phyloP scores from a whole-genome alignment of 1,140 invertebrate species.

The Arctopsyche grandis region DNA sequence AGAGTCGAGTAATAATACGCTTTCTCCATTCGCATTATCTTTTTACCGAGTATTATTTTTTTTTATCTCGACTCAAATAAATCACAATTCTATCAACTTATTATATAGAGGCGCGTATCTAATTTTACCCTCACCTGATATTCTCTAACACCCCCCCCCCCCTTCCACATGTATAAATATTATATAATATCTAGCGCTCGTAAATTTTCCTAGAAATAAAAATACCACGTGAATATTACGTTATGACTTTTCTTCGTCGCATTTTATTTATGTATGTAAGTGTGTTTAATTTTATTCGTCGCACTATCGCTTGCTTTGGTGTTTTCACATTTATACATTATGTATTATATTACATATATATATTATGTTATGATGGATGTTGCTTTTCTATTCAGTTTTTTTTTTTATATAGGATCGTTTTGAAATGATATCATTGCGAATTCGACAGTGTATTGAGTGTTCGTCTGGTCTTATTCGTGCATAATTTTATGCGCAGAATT shows the following conservation, averaged over 20 bases:
- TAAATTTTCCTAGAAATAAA: constrained; percentile 1
- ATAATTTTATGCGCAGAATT: too few species aligned
- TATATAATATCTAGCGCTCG: constrained; percentile 7
- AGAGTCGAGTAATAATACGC: neutral
- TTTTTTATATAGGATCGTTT: too few species aligned
- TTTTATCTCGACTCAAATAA: constrained; percentile 17
- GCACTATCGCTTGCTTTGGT: too few species aligned
- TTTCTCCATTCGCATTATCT: neutral
- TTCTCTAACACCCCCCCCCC: neutral
- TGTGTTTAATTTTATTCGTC: neutral
- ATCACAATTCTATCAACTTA: constrained; percentile 27
- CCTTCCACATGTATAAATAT: neutral
- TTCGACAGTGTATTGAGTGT: too few species aligned
- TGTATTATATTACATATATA: too few species aligned
- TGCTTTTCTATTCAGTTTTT: too few species aligned
- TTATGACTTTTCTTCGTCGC: neutral
- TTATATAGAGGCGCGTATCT: constrained; percentile 16
- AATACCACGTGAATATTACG: neutral
- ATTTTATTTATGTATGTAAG: neutral
- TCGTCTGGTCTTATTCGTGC: too few species aligned
- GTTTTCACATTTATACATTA: too few species aligned
- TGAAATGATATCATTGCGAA: too few species aligned
- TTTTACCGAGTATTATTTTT: neutral
- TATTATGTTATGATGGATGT: too few species aligned
- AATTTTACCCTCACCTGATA: constrained; percentile 6